Percentiles rank a stretch among this genome's conserved stretches.
These are phyloP conservation scores for Pristionchus japonicus DNA, from an alignment of 2,888 invertebrate species.

Conservation along the genomic window DNA sequence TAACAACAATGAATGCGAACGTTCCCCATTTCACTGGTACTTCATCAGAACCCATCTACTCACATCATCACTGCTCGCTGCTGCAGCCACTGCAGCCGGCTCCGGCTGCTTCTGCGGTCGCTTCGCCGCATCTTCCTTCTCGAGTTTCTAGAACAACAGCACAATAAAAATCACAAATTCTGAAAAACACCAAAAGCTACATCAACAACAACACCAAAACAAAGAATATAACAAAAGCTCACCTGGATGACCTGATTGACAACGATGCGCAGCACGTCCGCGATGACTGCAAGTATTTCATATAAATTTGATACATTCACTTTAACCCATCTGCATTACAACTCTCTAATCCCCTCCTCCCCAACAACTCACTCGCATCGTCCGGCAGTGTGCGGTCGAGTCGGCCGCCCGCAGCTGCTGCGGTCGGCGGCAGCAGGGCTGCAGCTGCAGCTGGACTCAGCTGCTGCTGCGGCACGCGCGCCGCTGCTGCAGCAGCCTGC, in stretches of 20 bases:
- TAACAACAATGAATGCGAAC: too few relatives aligned
- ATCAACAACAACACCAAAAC: not conserved
- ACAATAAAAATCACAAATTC: too few relatives aligned
- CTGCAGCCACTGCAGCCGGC: too few relatives aligned
- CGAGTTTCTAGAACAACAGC: too few relatives aligned
- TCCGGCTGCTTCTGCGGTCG: too few relatives aligned
- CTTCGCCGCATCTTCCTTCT: not conserved
- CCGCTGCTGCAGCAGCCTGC: constrained; percentile 11
- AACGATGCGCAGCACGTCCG: not conserved
- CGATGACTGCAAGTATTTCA: not conserved
- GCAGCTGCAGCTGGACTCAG: not conserved
- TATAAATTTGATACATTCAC: not conserved
- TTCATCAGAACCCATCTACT: not conserved
- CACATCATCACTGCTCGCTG: not conserved
- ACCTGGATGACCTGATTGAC: not conserved
- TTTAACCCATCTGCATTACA: not conserved
- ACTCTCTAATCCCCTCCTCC: too few relatives aligned
- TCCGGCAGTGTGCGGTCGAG: not conserved
- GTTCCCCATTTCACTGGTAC: not conserved
- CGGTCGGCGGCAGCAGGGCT: not conserved
- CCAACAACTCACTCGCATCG: not conserved
- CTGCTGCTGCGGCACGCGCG: not conserved
- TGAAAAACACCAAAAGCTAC: too few relatives aligned
- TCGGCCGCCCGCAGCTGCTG: not conserved
- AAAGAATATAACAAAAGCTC: not conserved